phyloP scores from a whole-genome alignment of 2,797 vertebrate genomes.

The Gallinago nigripennis region DNA sequence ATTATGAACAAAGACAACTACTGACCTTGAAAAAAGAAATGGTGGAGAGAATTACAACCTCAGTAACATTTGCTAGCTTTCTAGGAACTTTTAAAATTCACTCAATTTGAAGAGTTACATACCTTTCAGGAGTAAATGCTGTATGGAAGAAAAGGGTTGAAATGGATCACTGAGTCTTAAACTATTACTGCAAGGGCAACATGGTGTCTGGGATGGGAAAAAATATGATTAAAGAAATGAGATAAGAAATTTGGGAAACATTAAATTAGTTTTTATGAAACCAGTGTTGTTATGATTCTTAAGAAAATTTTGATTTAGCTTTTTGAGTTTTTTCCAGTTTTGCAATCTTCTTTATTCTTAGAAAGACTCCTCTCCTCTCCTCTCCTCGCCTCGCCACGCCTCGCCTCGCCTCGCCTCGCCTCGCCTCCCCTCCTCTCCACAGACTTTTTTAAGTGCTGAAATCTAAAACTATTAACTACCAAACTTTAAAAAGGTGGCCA shows the following conservation, averaged over 20 bases:
- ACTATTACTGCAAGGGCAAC: not conserved
- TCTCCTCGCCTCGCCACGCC: too few relatives aligned
- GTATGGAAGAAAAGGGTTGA: not conserved
- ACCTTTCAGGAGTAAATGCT: not conserved
- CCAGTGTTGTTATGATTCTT: not conserved
- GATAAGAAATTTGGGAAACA: not conserved
- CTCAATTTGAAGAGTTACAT: not conserved
- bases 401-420: too few relatives aligned
- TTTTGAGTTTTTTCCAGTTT: fast-evolving
- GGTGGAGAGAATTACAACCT: not conserved
- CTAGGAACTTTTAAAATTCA: not conserved
- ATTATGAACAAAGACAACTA: not conserved
- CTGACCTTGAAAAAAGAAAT: not conserved
- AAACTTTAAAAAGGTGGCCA: not conserved
- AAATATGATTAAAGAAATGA: not conserved
- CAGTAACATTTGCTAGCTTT: not conserved
- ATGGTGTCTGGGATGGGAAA: not conserved
- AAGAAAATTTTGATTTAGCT: not conserved
- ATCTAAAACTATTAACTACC: not conserved
- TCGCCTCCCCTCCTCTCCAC: too few relatives aligned
- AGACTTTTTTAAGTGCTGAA: not conserved
- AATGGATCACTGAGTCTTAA: not conserved
- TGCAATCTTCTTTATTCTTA: not conserved
- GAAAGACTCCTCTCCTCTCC: not conserved
- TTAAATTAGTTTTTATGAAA: not conserved